These are phyloP conservation scores for Zoanthus sociatus DNA, from an alignment of 92 coral and sea anemone species.

Conservation along the genomic window DNA sequence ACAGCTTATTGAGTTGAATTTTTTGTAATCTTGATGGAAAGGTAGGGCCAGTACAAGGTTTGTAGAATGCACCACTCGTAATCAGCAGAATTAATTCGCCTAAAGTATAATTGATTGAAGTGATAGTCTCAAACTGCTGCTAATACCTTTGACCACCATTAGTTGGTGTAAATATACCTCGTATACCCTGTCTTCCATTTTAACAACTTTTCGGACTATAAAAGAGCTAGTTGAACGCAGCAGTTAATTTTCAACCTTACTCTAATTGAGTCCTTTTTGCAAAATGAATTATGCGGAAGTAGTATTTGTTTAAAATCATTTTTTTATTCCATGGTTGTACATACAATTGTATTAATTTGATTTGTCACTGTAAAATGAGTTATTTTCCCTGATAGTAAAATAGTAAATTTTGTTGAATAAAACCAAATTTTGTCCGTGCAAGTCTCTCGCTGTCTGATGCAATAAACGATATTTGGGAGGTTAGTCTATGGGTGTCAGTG, in stretches of 20 bases:
- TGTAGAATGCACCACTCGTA: conserved; percentile 17
- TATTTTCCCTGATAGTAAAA: not conserved
- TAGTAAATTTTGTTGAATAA: not conserved
- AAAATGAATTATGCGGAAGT: not conserved
- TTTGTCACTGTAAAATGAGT: not conserved
- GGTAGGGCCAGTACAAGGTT: conserved; percentile 54
- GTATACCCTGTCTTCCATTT: not conserved
- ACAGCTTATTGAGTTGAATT: not conserved
- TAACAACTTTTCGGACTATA: not conserved
- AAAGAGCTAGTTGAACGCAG: not conserved
- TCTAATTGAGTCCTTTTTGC: not conserved
- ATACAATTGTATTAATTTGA: not conserved
- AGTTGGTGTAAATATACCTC: not conserved
- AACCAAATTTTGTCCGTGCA: not conserved
- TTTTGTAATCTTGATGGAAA: conserved; percentile 37
- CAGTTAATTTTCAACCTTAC: not conserved
- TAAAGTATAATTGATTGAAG: not conserved
- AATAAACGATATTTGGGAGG: not conserved
- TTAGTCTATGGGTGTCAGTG: not conserved
- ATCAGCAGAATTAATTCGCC: conserved; percentile 4
- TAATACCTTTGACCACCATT: not conserved
- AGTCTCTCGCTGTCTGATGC: not conserved
- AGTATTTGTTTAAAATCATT: not conserved
- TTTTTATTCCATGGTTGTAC: not conserved
- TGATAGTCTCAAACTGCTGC: not conserved